phyloP scores from a whole-genome alignment of 2,797 vertebrate genomes.

The Clarias pachynema region DNA sequence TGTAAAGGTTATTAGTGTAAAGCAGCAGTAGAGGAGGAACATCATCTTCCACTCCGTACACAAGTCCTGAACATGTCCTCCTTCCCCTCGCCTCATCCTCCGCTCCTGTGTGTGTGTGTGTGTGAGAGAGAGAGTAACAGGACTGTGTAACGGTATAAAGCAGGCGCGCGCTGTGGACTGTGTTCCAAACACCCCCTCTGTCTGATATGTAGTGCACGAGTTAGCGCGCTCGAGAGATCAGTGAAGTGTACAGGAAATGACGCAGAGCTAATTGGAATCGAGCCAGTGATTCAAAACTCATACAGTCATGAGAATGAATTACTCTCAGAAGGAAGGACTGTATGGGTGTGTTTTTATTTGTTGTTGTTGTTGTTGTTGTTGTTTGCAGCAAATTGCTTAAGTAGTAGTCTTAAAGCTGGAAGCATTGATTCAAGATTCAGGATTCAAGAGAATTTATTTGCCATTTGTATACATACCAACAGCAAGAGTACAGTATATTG shows the following conservation, averaged over 20 bases:
- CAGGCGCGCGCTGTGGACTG: background rate
- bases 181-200: background rate
- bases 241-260: background rate
- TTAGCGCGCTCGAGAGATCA: no score
- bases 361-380: background rate
- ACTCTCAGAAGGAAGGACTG: background rate
- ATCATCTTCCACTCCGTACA: constrained; percentile 11
- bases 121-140: constrained; percentile 36
- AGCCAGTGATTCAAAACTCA: background rate
- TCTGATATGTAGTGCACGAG: background rate
- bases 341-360: no score
- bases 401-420: background rate
- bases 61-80: constrained; percentile 8
- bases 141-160: constrained; percentile 16
- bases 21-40: constrained; percentile 39
- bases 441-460: no score
- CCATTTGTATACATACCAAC: no score
- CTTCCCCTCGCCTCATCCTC: constrained; percentile 16
- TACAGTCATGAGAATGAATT: background rate
- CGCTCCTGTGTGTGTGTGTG: background rate
- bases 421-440: background rate
- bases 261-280: background rate
- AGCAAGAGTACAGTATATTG: no score
- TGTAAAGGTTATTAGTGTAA: constrained; percentile 45
- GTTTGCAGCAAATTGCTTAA: background rate